Base-by-base conservation (phyloP, 2,797 vertebrate species). In the Lagothrix lagotricha region DNA sequence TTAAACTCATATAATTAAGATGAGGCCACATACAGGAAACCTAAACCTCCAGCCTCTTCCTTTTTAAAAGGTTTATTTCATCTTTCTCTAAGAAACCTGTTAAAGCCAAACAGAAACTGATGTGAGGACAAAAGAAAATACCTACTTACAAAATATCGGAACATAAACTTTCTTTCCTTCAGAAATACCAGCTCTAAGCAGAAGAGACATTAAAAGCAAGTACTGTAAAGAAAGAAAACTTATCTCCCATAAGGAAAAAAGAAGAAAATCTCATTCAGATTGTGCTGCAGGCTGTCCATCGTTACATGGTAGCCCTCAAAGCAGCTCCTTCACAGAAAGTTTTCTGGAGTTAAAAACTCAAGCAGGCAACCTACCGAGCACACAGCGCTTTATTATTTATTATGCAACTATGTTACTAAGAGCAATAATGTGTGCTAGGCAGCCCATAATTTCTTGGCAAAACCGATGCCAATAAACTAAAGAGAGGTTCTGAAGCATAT, bases 141-240 rank as follows among this genome's bases (percentile, higher is more conserved):
- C 96, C 98, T 95, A 97, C 97, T 98, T 97, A 98, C 91, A 98
- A 98, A 80, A 98, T 96, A 95, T 95, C 80, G 95, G 70, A 98
- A 93, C 96, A 98, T 94, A 98, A 98, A 95, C 98, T 97, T 98
- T 97, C 96, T 97, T 98, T 98, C 96, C 97, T 98, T 98, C 97
- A 98, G 98, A 96, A 98, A 97, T 77, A 93, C 83, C 81, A 98
- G 98, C 96, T 97, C 92, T 95, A 97, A 98, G 97, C 96, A 97
- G 97, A 97, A 97, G 97, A 97, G 92, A 97, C 52, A 96, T 96
- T 97, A 98, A 98, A 98, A 98, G 98, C 98, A 98, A 98, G 97
- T 76, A 95, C 94, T 97, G 97, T 88, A 98, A 97, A 98, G 98
- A 98, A 97, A 97, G 98, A 98, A 98, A 98, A 97, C 92, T 98